Base-by-base conservation (phyloP, 2,113 vertebrate species). In the Pitta sordida region DNA sequence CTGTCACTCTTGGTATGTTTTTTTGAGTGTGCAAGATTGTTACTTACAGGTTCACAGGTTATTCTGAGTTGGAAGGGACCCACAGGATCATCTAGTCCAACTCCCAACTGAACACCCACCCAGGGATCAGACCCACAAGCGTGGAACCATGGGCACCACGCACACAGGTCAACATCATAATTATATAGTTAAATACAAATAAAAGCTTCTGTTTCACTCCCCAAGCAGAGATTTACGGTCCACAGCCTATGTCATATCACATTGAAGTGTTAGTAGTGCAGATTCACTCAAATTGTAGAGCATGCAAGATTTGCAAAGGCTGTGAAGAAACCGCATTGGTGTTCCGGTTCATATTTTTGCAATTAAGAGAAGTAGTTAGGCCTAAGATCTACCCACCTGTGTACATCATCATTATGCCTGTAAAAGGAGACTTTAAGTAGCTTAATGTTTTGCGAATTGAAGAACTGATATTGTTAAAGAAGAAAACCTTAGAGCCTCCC, bases 291-390 rank as follows among this genome's bases (percentile, higher is more conserved):
- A 77, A 69, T 52, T 68, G 67, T 58, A 92, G 52, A 85, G 68
- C 95, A 96, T 93, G 93, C 92, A 95, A 95, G 87, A 96, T 86
- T 87, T 86, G 51, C 46, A 70, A 93, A 78, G 69, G 64, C 48
- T 79, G 30, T 91, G 55, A 94, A 83, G 80, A 91, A 96, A 94
- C 13, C 18, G 15, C 51, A 64, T n/a, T 59, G 69, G 29, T 79
- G 73, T 88, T 94, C 15, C 56, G 76, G 59, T 83, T 73, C 48
- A 63, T 15, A 62, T 58, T 91, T 91, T 58, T 52, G 67, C 29
- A 88, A 90, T 80, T 51, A 91, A 68, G 60, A 85, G 30, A 83
- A 86, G 15, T 75, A 84, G 68, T 83, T 29, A 76, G 56, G 41
- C 41, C 48, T 63, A 58, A 92, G 78, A 77, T 81, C 64, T 67